Evolutionary conservation across 2,113 vertebrate species (phyloP).

Genomic region (Corapipo altera): DNA sequence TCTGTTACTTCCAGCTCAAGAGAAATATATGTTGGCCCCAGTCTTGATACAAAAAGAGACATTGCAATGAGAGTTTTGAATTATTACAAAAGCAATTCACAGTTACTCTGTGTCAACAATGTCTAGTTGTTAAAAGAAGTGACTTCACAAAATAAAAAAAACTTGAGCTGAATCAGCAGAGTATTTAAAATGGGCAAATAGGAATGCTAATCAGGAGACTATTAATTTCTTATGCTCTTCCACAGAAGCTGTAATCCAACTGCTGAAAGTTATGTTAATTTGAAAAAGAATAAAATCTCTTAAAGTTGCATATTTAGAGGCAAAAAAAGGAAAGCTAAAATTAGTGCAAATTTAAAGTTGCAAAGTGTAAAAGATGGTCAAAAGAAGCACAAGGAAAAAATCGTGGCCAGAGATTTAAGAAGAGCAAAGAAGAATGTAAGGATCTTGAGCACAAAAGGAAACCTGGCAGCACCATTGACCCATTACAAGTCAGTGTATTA

Average conservation of each 20-base stretch:
- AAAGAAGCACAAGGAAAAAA: not conserved
- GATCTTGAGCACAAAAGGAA: not conserved
- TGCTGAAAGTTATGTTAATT: not conserved
- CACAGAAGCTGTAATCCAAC: not conserved
- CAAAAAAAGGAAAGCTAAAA: not conserved
- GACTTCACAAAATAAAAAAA: not conserved
- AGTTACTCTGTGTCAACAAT: not conserved
- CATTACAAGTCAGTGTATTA: not conserved
- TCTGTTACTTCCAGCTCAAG: not conserved
- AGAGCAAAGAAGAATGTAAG: not conserved
- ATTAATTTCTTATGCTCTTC: not conserved
- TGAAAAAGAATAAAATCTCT: not conserved
- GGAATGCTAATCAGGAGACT: not conserved
- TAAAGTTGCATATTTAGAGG: not conserved
- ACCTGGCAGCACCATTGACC: not conserved
- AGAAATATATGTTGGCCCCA: not conserved
- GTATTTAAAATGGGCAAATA: not conserved
- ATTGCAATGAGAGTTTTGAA: not conserved
- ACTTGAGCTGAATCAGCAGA: not conserved
- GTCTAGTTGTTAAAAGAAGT: not conserved
- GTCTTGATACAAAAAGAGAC: not conserved
- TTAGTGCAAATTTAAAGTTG: not conserved
- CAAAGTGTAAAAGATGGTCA: not conserved
- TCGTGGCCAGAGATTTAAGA: not conserved
- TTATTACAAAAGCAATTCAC: not conserved